phyloP scores from a whole-genome alignment of 2,888 invertebrate genomes.

The Cephonodes hylas region DNA sequence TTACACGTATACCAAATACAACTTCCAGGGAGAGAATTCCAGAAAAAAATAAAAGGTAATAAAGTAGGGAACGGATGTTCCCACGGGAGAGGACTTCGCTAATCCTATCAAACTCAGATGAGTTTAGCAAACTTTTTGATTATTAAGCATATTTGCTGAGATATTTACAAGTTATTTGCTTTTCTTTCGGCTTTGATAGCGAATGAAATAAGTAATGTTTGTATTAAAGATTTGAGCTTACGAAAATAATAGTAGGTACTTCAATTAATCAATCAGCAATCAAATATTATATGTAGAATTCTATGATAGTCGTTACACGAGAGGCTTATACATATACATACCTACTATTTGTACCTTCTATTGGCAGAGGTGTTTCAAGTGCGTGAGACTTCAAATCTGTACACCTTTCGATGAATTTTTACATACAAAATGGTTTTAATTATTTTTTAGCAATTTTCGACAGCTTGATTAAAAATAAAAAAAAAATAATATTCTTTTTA shows the following conservation, averaged over 20 bases:
- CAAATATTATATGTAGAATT: neutral
- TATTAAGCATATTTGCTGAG: neutral
- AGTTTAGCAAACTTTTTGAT: neutral
- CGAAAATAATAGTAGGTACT: neutral
- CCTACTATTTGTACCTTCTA: too few relatives aligned
- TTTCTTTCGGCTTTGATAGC: neutral
- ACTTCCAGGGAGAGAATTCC: neutral
- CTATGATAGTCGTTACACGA: neutral
- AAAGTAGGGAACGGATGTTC: neutral
- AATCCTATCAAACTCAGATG: slow-evolving; percentile 5
- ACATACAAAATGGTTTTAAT: too few relatives aligned
- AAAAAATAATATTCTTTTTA: too few relatives aligned
- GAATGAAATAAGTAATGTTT: too few relatives aligned
- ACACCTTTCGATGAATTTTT: too few relatives aligned
- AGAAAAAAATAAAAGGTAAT: neutral
- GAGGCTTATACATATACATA: too few relatives aligned
- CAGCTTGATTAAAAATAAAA: too few relatives aligned
- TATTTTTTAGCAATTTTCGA: too few relatives aligned
- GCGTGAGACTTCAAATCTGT: too few relatives aligned
- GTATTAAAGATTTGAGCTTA: neutral
- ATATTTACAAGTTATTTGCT: neutral
- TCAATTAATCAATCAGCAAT: neutral
- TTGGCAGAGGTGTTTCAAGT: too few relatives aligned
- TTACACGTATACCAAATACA: neutral
- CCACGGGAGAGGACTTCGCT: neutral